Percentiles rank a stretch among this genome's conserved stretches.
These are phyloP conservation scores for Synanceia verrucosa DNA, from an alignment of 2,797 vertebrate genomes.

Conservation along the genomic window DNA sequence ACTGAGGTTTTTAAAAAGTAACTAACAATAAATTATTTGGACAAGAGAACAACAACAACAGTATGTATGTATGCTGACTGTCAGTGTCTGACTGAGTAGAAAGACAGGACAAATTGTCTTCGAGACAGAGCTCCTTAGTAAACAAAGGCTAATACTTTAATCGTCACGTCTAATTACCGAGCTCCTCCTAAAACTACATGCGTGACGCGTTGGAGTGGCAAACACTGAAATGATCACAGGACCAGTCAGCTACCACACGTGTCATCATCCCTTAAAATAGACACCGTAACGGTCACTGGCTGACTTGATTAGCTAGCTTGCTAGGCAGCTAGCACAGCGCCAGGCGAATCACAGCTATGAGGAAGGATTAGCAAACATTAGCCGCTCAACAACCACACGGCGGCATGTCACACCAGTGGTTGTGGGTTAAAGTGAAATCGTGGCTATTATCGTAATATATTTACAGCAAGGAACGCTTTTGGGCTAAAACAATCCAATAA, in stretches of 20 bases:
- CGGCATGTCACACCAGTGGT: not conserved
- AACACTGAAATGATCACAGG: slow-evolving; percentile 27
- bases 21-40: not conserved
- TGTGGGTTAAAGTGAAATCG: not conserved
- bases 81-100: not conserved
- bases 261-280: slow-evolving; percentile 41
- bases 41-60: not conserved
- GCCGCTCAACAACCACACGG: not conserved
- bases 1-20: not conserved
- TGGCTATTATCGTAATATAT: not conserved
- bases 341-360: not conserved
- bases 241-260: slow-evolving; percentile 4
- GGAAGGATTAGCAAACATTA: slow-evolving; percentile 14
- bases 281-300: not conserved
- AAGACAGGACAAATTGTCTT: not conserved
- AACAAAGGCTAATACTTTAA: slow-evolving; percentile 82
- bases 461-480: not conserved
- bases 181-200: slow-evolving; percentile 34
- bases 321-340: not conserved
- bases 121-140: slow-evolving; percentile 37
- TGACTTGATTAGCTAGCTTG: slow-evolving; percentile 5
- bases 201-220: slow-evolving; percentile 6
- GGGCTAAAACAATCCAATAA: accelerated
- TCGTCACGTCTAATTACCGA: slow-evolving; percentile 53
- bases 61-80: not conserved